Evolutionary conservation across 2,113 vertebrate genomes (phyloP).

Genomic region (Taxidea taxus): DNA sequence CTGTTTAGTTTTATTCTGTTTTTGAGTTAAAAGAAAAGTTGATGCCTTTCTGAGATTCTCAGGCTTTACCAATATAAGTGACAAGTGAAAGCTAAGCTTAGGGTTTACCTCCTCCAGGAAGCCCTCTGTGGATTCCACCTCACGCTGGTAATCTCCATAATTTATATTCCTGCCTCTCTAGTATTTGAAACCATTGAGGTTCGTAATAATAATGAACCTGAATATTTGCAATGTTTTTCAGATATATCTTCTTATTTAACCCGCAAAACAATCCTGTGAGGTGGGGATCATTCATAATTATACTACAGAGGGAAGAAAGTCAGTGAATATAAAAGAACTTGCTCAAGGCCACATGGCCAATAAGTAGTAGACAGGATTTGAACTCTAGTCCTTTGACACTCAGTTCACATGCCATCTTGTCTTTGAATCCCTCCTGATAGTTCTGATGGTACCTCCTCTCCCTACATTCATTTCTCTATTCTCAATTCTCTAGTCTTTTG

Average conservation of each 20-base stretch:
- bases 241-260: not conserved
- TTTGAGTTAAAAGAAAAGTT: not conserved
- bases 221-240: not conserved
- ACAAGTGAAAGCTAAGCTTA: not conserved
- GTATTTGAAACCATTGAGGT: not conserved
- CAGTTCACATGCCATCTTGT: not conserved
- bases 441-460: not conserved
- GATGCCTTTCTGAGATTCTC: not conserved
- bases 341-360: not conserved
- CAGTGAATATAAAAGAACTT: not conserved
- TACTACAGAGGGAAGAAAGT: not conserved
- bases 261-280: not conserved
- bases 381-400: not conserved
- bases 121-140: not conserved
- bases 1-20: not conserved
- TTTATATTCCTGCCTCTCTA: not conserved
- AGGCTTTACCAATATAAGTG: not conserved
- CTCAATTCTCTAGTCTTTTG: not conserved
- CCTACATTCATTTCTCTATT: too few relatives aligned
- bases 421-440: not conserved
- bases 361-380: not conserved
- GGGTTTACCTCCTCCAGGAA: not conserved
- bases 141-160: not conserved
- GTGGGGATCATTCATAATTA: not conserved
- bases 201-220: not conserved